Base-by-base conservation (phyloP, 1,140 invertebrate species). In the Plectrocnemia conspersa region DNA sequence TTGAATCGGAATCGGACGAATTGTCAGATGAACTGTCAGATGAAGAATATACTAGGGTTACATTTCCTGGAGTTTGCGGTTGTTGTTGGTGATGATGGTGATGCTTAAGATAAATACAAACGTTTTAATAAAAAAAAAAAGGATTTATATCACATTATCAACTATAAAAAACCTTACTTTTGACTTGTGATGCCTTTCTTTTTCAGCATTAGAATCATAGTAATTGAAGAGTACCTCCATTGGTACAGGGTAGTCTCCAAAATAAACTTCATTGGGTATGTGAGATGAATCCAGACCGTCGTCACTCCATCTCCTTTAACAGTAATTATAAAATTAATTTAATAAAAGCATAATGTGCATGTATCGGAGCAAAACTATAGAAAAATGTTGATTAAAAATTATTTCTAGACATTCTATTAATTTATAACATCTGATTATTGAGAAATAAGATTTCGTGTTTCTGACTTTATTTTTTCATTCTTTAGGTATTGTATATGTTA, bases 251-350 rank as follows among this genome's bases (percentile, higher is more conserved):
- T 73, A 72, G 62, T 75, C 73, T 41, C 73, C 73, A 65, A 75
- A 75, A 66, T 73, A 75, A 21, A 75, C 72, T 58, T 75, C 73
- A 65, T 75, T 75, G 24, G 73, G 72, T 45, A 75, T 75, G 65
- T 74, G 71, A 16, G 71, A 70, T 25, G 73, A 74, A 60, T 75
- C 73, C 18, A 74, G 65, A 53, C 71, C 73, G 59, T 75, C 73
- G 65, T 75, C 73, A 63, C 72, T 74, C 71, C 71, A 75, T 58
- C 73, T 71, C 72, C 73, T 75, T 62, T 1, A 47, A 21, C 27
- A 46, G 13, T 36, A 5, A 36, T 33, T 3, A 21, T 18, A 45
- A 25, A 36, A 50, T 24, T 38, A 23, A 13, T 5, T 4, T 36
- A 9, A 40, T 19, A 10, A 24, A 52, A 41, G 27, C 16, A 7